Evolutionary conservation across 2,888 invertebrate genomes (phyloP).

Genomic region (Netelia fuscicornis): DNA sequence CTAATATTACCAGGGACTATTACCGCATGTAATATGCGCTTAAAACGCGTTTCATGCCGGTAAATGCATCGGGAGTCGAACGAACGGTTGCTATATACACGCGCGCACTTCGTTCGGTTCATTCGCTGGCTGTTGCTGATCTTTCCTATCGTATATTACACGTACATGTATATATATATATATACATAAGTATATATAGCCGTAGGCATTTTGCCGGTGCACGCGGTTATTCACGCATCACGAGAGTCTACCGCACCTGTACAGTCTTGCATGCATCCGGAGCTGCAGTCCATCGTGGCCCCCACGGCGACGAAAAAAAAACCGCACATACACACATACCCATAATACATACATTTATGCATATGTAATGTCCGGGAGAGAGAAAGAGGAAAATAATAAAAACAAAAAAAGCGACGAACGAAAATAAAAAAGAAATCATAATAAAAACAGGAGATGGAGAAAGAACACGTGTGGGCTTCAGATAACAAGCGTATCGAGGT

Average conservation of each 20-base stretch:
- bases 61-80: slow-evolving; percentile 29
- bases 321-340: neutral
- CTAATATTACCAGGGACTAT: slow-evolving; percentile 12
- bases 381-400: neutral
- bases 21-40: slow-evolving; percentile 24
- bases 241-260: slow-evolving; percentile 64
- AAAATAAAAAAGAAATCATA: too few relatives aligned
- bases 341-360: slow-evolving; percentile 34
- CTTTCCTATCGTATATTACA: slow-evolving; percentile 2
- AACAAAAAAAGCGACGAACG: slow-evolving; percentile 7
- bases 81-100: slow-evolving; percentile 39
- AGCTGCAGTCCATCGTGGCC: slow-evolving; percentile 28
- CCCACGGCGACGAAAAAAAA: slow-evolving; percentile 42
- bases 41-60: slow-evolving; percentile 47
- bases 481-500: slow-evolving; percentile 38
- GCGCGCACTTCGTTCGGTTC: slow-evolving; percentile 29
- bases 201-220: slow-evolving; percentile 49
- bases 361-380: slow-evolving; percentile 44
- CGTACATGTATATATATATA: neutral
- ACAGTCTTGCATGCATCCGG: slow-evolving; percentile 61
- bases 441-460: neutral
- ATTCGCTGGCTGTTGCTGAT: slow-evolving; percentile 35
- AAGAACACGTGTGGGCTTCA: slow-evolving; percentile 15
- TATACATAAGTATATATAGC: slow-evolving; percentile 2
- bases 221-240: slow-evolving; percentile 60